Percentiles rank a stretch among this genome's conserved stretches.
Evolutionary conservation across 2,797 vertebrate species (phyloP).

Genomic region (Vultur gryphus): DNA sequence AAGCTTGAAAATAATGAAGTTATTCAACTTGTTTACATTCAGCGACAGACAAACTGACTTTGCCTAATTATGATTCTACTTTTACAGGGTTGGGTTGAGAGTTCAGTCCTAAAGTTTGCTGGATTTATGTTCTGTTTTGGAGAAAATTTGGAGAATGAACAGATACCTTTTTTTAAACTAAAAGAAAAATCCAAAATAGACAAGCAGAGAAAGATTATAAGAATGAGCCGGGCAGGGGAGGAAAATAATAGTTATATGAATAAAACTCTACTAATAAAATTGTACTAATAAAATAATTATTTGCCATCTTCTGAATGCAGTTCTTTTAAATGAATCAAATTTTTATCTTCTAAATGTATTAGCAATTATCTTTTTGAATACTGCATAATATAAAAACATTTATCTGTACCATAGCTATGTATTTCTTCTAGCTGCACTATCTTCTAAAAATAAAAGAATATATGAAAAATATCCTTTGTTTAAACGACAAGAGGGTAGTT

Average conservation of each 20-base stretch:
- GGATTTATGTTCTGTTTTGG: neutral
- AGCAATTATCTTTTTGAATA: neutral
- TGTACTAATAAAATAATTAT: neutral
- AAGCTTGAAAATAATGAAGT: slow-evolving; percentile 69
- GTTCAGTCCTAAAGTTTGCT: neutral
- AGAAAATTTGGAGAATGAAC: neutral
- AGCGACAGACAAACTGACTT: slow-evolving; percentile 56
- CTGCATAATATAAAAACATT: neutral
- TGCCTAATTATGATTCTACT: slow-evolving; percentile 34
- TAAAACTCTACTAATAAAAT: neutral
- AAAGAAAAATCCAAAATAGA: neutral
- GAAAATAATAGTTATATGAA: neutral
- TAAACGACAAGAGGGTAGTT: neutral
- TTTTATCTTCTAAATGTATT: neutral
- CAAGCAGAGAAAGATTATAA: neutral
- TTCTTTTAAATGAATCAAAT: neutral
- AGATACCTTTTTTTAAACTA: neutral
- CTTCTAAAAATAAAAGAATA: neutral
- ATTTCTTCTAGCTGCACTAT: neutral
- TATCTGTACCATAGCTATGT: neutral
- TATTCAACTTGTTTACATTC: slow-evolving; percentile 66
- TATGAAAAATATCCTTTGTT: neutral
- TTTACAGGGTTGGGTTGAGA: neutral
- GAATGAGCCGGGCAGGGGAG: neutral
- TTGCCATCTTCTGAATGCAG: neutral